phyloP scores from a whole-genome alignment of 2,888 invertebrate genomes.

The Ephialtes manifestator region DNA sequence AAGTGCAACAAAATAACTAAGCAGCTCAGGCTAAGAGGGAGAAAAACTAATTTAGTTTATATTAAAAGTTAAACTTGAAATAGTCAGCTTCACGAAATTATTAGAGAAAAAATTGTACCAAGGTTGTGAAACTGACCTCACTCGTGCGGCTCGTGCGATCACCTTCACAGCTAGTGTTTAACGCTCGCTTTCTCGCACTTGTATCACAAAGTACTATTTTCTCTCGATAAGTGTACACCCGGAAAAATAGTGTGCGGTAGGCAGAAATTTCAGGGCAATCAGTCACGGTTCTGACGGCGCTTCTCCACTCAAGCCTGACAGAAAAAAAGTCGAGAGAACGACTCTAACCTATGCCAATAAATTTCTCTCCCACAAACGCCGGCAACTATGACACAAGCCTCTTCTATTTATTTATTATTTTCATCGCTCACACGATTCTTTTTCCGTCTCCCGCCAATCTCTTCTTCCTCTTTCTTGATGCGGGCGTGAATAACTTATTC shows the following conservation, averaged over 20 bases:
- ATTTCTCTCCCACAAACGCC: constrained; percentile 47
- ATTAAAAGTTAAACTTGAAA: too few species aligned
- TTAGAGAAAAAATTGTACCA: too few species aligned
- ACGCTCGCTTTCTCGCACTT: too few species aligned
- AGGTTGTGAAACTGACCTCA: too few species aligned
- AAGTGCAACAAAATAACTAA: too few species aligned
- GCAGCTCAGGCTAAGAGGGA: too few species aligned
- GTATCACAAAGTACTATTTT: neutral
- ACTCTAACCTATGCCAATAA: constrained; percentile 70
- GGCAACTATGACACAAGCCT: constrained; percentile 12
- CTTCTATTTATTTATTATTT: constrained; percentile 10
- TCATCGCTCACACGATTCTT: neutral
- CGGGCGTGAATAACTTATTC: constrained; percentile 57
- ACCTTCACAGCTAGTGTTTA: too few species aligned
- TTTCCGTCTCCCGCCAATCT: neutral
- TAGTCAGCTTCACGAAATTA: too few species aligned
- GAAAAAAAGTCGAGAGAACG: constrained; percentile 6
- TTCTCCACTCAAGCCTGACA: neutral
- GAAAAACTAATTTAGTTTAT: too few species aligned
- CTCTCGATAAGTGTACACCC: neutral
- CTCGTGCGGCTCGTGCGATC: too few species aligned
- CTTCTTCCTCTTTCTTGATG: constrained; percentile 43
- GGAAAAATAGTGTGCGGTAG: constrained; percentile 39
- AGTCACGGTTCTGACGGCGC: constrained; percentile 5
- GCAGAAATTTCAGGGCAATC: constrained; percentile 47